Base-by-base conservation (phyloP, 2,113 vertebrate species). In the Copsychus sechellarum region DNA sequence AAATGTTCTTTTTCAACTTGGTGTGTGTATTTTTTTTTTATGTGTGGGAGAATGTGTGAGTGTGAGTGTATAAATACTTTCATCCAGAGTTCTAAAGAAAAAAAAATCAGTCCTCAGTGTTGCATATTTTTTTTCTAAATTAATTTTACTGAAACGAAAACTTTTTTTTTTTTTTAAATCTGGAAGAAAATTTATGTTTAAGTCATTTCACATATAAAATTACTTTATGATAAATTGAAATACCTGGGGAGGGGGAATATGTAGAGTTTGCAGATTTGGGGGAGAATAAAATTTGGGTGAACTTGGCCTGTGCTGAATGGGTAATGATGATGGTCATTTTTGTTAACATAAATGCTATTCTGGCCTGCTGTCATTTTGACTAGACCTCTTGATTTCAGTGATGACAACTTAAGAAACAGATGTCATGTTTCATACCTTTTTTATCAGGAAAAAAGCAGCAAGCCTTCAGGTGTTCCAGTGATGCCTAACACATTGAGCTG, bases 371-470 rank as follows among this genome's bases (percentile, higher is more conserved):
- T 97, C 80, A 29, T 96, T 97, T 96, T 97, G 96, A 94, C 96
- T 95, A 96, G 96, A 94, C 97, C 95, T 97, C 96, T 97, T 97
- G 95, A 92, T 97, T 98, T 95, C 94, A 96, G 70, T 97, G 96
- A 81, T 97, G 95, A 95, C 93, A 91, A 92, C 74, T 95, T 97
- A 94, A 96, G 97, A 97, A 94, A 96, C 96, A 91, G 97, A 97
- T 98, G 94, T 98, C 96, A 98, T 98, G 94, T 98, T 98, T 98
- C 97, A 43, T 98, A 97, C 98, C 97, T 98, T 97, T 98, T 97
- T 98, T 97, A 97, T 98, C 97, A 98, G 98, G 98, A 98, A 98
- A 98, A 97, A 98, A 97, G 98, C 98, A 98, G 98, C 98, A 98
- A 98, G 97, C 98, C 98, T 98, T 98, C 97, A 98, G 98, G 98